Conservation (phyloP, 2,113 vertebrate species). For the Paratilapia polleni region DNA sequence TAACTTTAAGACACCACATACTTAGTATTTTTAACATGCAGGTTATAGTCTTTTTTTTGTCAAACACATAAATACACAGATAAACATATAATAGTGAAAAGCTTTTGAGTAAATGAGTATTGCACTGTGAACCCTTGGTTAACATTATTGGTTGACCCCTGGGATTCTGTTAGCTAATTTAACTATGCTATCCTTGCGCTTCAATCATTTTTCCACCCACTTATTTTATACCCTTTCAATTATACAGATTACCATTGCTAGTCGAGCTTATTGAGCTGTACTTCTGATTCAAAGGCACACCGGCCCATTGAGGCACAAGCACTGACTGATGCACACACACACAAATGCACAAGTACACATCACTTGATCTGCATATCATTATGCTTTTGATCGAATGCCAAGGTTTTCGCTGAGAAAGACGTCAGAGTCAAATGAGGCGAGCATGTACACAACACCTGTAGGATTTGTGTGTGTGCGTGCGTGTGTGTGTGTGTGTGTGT, state of each 20-base stretch:
- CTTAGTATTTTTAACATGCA: neutral
- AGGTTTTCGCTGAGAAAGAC: slow-evolving; percentile 72
- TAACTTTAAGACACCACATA: neutral
- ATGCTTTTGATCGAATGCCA: slow-evolving; percentile 74
- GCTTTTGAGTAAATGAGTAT: slow-evolving; percentile 30
- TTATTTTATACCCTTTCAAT: slow-evolving; percentile 67
- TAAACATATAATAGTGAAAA: slow-evolving; percentile 2
- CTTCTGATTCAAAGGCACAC: slow-evolving; percentile 68
- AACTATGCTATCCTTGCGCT: slow-evolving; percentile 36
- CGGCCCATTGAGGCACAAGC: slow-evolving; percentile 59
- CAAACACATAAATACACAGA: neutral
- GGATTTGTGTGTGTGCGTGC: slow-evolving; percentile 53
- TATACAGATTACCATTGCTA: slow-evolving; percentile 60
- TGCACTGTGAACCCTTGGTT: slow-evolving; percentile 29
- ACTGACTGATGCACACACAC: slow-evolving; percentile 27
- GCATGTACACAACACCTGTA: slow-evolving; percentile 75
- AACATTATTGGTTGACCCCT: slow-evolving; percentile 41
- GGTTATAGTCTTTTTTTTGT: slow-evolving; percentile 7
- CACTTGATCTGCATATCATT: slow-evolving; percentile 78
- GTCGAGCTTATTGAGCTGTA: slow-evolving; percentile 61
- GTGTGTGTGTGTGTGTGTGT: neutral
- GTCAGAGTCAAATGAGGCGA: slow-evolving; percentile 70
- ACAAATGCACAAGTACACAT: slow-evolving; percentile 38
- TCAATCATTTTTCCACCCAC: slow-evolving; percentile 64
- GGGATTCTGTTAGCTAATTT: slow-evolving; percentile 50